phyloP scores from a whole-genome alignment of 2,888 invertebrate species.

The Ditylenchus weischeri region DNA sequence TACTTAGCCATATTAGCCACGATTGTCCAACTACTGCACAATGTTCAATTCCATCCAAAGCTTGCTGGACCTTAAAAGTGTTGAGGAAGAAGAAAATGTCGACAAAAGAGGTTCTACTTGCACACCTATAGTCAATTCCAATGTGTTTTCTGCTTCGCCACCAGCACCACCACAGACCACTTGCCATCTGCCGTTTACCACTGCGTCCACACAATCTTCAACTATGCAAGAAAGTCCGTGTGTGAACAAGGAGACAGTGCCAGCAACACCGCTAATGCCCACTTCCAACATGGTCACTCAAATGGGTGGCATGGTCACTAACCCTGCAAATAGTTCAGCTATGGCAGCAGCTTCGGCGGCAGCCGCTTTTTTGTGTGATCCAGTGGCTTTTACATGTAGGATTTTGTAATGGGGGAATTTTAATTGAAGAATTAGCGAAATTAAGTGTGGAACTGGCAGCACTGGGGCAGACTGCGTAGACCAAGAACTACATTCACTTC shows the following conservation, averaged over 20 bases:
- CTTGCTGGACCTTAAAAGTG: constrained; percentile 16
- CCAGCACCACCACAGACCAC: neutral
- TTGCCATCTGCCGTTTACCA: neutral
- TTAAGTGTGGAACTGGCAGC: constrained; percentile 57
- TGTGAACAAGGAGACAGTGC: neutral
- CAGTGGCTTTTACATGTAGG: constrained; percentile 19
- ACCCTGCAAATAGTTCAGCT: neutral
- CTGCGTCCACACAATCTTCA: neutral
- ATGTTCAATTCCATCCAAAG: constrained; percentile 24
- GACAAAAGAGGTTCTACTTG: neutral
- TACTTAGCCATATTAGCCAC: too few species aligned
- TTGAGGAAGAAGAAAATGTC: constrained; percentile 4
- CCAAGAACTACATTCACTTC: constrained; percentile 97
- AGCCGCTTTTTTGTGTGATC: constrained; percentile 25
- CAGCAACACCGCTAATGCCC: neutral
- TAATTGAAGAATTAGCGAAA: neutral
- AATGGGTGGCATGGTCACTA: neutral
- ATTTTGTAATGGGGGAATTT: neutral
- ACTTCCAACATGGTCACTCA: neutral
- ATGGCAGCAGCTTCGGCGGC: constrained; percentile 15
- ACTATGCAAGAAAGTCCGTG: neutral
- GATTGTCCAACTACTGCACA: too few species aligned
- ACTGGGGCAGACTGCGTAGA: constrained; percentile 74
- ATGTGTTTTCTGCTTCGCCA: neutral
- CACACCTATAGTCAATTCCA: neutral